phyloP scores from a whole-genome alignment of 2,797 vertebrate species.

The Galago senegalensis region DNA sequence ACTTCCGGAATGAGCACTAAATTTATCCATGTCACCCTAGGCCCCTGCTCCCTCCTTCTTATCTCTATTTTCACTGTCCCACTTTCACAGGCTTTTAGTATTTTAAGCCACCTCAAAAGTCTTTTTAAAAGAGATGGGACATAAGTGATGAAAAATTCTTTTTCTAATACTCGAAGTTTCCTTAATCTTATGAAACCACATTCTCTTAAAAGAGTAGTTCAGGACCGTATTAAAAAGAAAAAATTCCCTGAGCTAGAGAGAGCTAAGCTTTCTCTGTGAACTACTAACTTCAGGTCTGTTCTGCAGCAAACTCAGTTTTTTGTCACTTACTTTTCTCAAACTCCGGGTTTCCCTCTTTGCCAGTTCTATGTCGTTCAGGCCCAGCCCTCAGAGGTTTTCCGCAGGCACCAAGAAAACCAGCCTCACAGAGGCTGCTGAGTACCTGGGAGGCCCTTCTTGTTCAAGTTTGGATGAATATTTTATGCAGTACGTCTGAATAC shows the following conservation, averaged over 20 bases:
- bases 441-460: neutral
- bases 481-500: neutral
- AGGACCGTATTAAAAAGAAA: constrained; percentile 7
- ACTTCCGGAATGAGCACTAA: neutral
- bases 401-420: neutral
- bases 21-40: neutral
- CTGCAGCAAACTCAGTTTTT: neutral
- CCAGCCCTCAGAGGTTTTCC: neutral
- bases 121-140: constrained; percentile 39
- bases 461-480: constrained; percentile 56
- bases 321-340: neutral
- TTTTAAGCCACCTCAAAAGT: constrained; percentile 51
- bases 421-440: neutral
- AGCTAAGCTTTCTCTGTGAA: neutral
- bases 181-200: constrained; percentile 69
- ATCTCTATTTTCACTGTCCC: neutral
- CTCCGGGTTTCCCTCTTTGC: neutral
- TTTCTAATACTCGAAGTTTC: constrained; percentile 46
- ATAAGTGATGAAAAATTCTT: neutral
- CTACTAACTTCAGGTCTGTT: neutral
- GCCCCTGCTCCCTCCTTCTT: neutral
- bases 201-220: constrained; percentile 58
- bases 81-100: constrained; percentile 19
- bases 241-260: neutral
- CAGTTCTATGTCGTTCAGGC: neutral